Evolutionary conservation across 2,888 invertebrate species (phyloP).

Genomic region (Beris morrisii): DNA sequence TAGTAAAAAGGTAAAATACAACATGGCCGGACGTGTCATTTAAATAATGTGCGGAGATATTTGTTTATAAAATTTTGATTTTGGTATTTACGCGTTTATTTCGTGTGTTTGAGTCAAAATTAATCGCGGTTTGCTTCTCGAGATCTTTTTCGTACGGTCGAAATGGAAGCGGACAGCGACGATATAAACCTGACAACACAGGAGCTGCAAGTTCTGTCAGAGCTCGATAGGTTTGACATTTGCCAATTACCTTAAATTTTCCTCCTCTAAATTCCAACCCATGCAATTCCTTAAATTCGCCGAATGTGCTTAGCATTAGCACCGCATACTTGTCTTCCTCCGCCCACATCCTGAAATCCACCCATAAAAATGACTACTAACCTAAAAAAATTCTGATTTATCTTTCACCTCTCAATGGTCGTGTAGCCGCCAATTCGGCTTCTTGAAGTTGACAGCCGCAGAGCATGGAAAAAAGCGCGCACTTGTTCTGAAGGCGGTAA

Average conservation of each 20-base stretch:
- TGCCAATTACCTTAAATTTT: neutral
- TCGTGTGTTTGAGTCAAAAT: neutral
- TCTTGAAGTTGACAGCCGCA: slow-evolving; percentile 75
- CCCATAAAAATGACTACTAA: neutral
- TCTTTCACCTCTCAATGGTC: slow-evolving; percentile 6
- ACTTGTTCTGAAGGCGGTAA: slow-evolving; percentile 81
- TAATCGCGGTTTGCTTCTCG: neutral
- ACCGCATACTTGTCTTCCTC: neutral
- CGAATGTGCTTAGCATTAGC: too few relatives aligned
- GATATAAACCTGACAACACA: slow-evolving; percentile 76
- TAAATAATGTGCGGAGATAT: slow-evolving; percentile 7
- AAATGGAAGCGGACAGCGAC: slow-evolving; percentile 62
- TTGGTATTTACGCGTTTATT: slow-evolving; percentile 5
- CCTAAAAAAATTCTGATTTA: slow-evolving; percentile 2
- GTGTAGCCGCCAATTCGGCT: slow-evolving; percentile 89
- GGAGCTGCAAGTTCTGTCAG: slow-evolving; percentile 82
- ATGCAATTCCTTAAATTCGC: too few relatives aligned
- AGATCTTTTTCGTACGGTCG: neutral
- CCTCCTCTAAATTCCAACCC: neutral
- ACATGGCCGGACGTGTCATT: slow-evolving; percentile 15
- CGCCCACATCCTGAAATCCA: neutral
- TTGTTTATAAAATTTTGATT: slow-evolving; percentile 3
- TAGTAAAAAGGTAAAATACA: neutral
- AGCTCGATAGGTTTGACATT: slow-evolving; percentile 76
- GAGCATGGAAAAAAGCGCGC: slow-evolving; percentile 81